A percentile compares a stretch with the other conserved stretches of the same genome.
phyloP scores from a whole-genome alignment of 2,797 vertebrate genomes.

The Hypotaenidia okinawae region DNA sequence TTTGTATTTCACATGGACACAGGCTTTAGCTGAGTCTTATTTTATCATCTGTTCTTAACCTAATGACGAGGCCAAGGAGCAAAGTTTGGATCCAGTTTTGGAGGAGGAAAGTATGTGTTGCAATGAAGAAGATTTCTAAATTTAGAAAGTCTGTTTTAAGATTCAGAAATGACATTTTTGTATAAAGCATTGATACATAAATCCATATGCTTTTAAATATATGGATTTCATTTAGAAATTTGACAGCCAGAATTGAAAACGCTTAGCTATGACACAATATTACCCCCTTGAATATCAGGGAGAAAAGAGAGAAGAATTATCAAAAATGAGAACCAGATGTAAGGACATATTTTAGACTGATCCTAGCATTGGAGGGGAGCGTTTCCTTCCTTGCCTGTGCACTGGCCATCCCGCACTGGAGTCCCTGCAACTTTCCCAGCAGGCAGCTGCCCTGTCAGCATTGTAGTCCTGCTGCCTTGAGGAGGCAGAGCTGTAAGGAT shows the following conservation, averaged over 20 bases:
- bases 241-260: constrained; percentile 43
- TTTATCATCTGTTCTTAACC: constrained; percentile 46
- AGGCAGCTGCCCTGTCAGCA: not conserved
- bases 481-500: not conserved
- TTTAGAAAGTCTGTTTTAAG: constrained; percentile 35
- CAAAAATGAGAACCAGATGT: not conserved
- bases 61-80: constrained; percentile 17
- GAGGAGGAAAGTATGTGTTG: not conserved
- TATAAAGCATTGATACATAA: constrained; percentile 6
- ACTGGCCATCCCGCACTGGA: too few relatives aligned
- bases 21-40: constrained; percentile 13
- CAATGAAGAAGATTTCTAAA: not conserved
- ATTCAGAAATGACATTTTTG: not conserved
- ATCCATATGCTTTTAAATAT: not conserved
- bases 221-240: constrained; percentile 4
- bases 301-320: not conserved
- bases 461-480: not conserved
- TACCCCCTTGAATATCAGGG: not conserved
- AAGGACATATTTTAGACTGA: not conserved
- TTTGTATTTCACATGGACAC: constrained; percentile 15
- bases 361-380: not conserved
- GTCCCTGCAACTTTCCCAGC: not conserved
- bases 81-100: constrained; percentile 20
- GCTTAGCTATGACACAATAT: constrained; percentile 19
- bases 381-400: not conserved